Evolutionary conservation across 2,888 invertebrate species (phyloP).

Genomic region (Notodromas monacha): DNA sequence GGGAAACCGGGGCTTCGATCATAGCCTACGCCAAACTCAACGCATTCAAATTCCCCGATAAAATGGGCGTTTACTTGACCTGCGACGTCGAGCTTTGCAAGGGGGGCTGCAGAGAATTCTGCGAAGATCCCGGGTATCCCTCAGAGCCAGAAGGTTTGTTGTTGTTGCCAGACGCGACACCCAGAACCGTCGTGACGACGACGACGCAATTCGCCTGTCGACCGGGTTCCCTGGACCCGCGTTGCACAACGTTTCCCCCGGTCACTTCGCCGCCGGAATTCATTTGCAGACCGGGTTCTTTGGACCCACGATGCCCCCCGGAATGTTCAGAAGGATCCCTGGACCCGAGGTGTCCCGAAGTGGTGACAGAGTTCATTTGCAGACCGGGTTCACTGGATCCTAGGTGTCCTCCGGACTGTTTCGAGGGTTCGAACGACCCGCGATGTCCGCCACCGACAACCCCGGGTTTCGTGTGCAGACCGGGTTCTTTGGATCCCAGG

Average conservation of each 20-base stretch:
- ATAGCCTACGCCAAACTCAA: constrained; percentile 11
- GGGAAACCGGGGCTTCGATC: constrained; percentile 11
- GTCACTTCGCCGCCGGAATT: background rate
- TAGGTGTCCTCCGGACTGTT: background rate
- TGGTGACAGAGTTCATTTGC: background rate
- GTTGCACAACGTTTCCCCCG: constrained; percentile 6
- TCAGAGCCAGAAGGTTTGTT: constrained; percentile 1
- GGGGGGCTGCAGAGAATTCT: constrained; percentile 10
- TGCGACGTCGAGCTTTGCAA: constrained; percentile 12
- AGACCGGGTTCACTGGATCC: constrained; percentile 1
- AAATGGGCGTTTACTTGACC: constrained; percentile 11
- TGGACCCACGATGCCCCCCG: background rate
- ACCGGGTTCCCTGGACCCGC: constrained; percentile 9
- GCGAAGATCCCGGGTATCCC: constrained; percentile 8
- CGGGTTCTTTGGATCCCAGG: background rate
- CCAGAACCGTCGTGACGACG: constrained; percentile 5
- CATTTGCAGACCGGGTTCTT: background rate
- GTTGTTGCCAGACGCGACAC: background rate
- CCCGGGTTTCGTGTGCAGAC: constrained; percentile 5
- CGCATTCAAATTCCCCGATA: constrained; percentile 12
- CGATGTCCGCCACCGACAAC: constrained; percentile 7
- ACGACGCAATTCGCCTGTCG: constrained; percentile 6
- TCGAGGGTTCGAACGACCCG: background rate
- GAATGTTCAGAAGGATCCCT: background rate
- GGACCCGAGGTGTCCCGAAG: background rate